Base-by-base conservation (phyloP, 2,797 vertebrate species). In the Scolopax rusticola region DNA sequence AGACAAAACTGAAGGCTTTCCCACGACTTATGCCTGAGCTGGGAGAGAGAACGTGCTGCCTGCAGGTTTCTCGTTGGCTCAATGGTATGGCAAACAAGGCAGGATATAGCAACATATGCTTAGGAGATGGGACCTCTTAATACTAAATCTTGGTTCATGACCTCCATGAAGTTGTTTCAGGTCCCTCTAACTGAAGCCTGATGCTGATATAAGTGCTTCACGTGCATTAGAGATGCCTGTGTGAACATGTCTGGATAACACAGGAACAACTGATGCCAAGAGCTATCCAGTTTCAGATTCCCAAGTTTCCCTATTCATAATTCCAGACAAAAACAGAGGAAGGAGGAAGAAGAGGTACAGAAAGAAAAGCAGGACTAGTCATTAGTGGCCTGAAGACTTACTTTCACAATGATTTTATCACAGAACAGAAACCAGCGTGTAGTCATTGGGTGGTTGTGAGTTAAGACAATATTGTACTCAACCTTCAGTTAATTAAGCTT, bases 341-440 rank as follows among this genome's bases (percentile, higher is more conserved):
- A 93, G 56, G 27, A 84, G 45, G 64, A 90, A 89, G 65, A 77
- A 71, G 71, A 60, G 3, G 27, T 24, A 45, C 7, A 76, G 79
- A 90, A 92, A 85, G 43, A 95, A 59, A 86, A 92, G 51, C 6
- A 69, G 51, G 41, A 14, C 9, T 89, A 27, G 69, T 74, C 41
- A 73, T 71, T 88, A 76, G 51, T 19, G 85, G 53, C n/a, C 12
- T 33, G 20, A 83, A 80, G 36, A 54, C 45, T 64, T 64, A 47
- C 67, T 94, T 79, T 56, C 88, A 70, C n/a, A 54, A 33, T 4
- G 43, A 89, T 92, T 90, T 95, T 92, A 94, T 94, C 86, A 56
- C 10, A 47, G 25, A 20, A 40, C 25, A 81, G 38, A 92, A 93
- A 92, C 76, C 69, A 84, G 87, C 84, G 82, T 1, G 0, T 56